These are phyloP conservation scores for Ceratoteleas bidentatus DNA, from an alignment of 1,140 invertebrate species.

Conservation along the genomic window DNA sequence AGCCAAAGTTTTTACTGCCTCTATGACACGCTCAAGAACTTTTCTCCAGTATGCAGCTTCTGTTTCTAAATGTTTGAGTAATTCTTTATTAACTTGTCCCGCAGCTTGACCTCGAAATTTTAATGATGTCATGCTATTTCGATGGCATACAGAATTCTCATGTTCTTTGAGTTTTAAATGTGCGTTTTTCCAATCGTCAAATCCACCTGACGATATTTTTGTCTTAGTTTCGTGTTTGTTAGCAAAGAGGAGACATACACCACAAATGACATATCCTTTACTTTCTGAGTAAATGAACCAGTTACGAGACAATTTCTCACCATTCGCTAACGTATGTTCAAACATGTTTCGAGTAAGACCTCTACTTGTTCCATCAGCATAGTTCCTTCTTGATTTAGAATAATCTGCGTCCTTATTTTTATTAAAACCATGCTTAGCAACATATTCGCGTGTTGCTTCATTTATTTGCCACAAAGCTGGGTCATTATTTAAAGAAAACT, in stretches of 20 bases:
- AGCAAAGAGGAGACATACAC: conserved; percentile 9
- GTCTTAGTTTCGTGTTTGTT: neutral
- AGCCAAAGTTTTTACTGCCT: conserved; percentile 23
- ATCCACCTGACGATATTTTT: conserved; percentile 22
- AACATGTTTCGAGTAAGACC: conserved; percentile 3
- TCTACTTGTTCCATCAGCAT: conserved; percentile 19
- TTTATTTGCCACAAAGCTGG: conserved; percentile 10
- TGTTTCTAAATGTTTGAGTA: conserved; percentile 16
- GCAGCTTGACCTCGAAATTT: conserved; percentile 15
- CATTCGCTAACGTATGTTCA: conserved; percentile 3
- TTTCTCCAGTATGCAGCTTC: conserved; percentile 35
- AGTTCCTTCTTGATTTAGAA: conserved; percentile 8
- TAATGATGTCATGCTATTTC: conserved; percentile 6
- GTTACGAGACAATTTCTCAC: conserved; percentile 3
- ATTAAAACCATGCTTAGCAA: conserved; percentile 13
- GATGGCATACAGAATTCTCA: conserved; percentile 36
- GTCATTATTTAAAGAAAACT: neutral
- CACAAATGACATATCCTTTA: conserved; percentile 17
- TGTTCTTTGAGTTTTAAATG: conserved; percentile 24
- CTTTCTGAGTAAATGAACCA: conserved; percentile 25
- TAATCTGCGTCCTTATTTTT: conserved; percentile 14
- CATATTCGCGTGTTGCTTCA: conserved; percentile 9
- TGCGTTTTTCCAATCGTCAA: conserved; percentile 34
- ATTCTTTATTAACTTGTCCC: conserved; percentile 21
- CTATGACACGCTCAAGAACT: conserved; percentile 21